Percentiles rank a stretch among this genome's conserved stretches.
These are phyloP conservation scores for Tachyglossus aculeatus DNA, from an alignment of 2,797 vertebrate species.

Conservation along the genomic window DNA sequence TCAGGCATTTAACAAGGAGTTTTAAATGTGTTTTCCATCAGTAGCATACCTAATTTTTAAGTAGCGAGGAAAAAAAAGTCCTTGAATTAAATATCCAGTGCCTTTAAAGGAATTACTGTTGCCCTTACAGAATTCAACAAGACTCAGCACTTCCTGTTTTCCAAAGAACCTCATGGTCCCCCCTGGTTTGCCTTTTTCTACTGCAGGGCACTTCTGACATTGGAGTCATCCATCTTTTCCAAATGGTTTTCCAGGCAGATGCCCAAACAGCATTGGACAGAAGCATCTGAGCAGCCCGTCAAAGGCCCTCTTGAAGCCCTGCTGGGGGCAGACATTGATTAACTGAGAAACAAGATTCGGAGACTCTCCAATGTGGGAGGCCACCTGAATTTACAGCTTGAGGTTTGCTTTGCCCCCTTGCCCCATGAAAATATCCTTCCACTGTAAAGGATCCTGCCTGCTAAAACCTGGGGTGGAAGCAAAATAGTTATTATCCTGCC, in stretches of 20 bases:
- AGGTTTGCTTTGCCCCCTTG: conserved; percentile 23
- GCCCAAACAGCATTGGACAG: background rate
- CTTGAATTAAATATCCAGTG: background rate
- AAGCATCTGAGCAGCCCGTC: conserved; percentile 6
- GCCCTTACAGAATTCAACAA: background rate
- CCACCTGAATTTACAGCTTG: conserved; percentile 15
- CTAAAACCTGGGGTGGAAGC: conserved; percentile 9
- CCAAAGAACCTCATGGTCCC: background rate
- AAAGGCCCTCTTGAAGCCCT: background rate
- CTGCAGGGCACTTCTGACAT: background rate
- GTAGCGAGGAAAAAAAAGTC: background rate
- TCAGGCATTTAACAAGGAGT: background rate
- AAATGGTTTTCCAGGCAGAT: background rate
- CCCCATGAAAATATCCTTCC: conserved; percentile 36
- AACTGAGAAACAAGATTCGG: background rate
- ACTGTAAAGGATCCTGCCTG: background rate
- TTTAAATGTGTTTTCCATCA: background rate
- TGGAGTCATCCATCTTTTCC: conserved; percentile 13
- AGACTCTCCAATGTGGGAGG: conserved; percentile 28
- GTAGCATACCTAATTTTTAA: background rate
- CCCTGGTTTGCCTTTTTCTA: background rate
- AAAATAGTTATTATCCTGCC: conserved; percentile 34
- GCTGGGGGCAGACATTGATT: background rate
- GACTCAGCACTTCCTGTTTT: background rate
- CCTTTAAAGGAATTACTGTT: background rate